Percentiles rank a stretch among this genome's conserved stretches.
phyloP scores from a whole-genome alignment of 2,888 invertebrate species.

The Platycheirus albimanus region DNA sequence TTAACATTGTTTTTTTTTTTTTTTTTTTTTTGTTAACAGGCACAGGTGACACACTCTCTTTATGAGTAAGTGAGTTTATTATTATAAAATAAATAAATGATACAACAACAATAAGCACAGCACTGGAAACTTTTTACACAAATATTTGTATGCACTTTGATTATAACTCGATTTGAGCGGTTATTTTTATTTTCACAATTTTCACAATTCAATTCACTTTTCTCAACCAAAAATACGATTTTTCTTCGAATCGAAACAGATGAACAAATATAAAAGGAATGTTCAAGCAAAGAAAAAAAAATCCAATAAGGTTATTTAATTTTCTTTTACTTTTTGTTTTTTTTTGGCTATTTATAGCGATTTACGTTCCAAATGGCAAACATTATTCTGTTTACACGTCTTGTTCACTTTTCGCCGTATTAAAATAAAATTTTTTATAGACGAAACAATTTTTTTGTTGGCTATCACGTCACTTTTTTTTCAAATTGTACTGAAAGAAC shows the following conservation, averaged over 20 bases:
- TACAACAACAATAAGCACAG: conserved; percentile 1
- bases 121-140: conserved; percentile 33
- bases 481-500: conserved; percentile 5
- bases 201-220: too few relatives aligned
- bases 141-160: conserved; percentile 32
- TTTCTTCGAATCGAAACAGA: conserved; percentile 8
- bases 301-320: too few relatives aligned
- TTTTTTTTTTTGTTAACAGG: too few relatives aligned
- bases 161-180: conserved; percentile 26
- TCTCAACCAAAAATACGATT: conserved; percentile 29
- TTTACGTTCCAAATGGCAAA: conserved; percentile 73
- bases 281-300: conserved; percentile 17
- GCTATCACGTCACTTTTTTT: conserved; percentile 1
- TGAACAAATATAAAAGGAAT: conserved; percentile 3
- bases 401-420: conserved; percentile 28
- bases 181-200: conserved; percentile 33
- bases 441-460: conserved; percentile 15
- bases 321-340: conserved; percentile 45
- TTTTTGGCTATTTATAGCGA: conserved; percentile 74
- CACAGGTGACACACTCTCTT: conserved; percentile 62
- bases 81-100: too few relatives aligned
- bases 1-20: conserved; percentile 37
- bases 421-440: too few relatives aligned
- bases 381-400: conserved; percentile 42
- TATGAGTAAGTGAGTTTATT: too few relatives aligned